Base-by-base conservation (phyloP, 2,113 vertebrate genomes). In the Passer domesticus region DNA sequence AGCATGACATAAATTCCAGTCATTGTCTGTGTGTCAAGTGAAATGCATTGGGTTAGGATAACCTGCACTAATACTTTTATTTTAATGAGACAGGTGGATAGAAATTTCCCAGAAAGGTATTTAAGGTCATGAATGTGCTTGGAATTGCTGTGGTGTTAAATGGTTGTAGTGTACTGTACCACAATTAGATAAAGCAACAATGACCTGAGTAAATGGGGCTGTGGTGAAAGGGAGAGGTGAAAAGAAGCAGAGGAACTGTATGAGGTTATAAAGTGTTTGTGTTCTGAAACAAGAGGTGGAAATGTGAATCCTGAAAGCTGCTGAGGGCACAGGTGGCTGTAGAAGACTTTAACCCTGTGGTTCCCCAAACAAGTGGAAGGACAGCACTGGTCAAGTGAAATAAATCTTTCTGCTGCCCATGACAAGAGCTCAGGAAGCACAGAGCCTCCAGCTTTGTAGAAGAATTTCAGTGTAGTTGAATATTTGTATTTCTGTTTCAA, bases 391-490 rank as follows among this genome's bases (percentile, higher is more conserved):
- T 6, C 44, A 17, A 30, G 43, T 9, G 55, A 24, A 17, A 13
- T 2, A 22, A 18, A 14, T 3, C 20, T 15, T n/a, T 19, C 22
- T 35, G 0, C 31, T 47, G 37, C 55, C 47, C 13, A 2, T 7
- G 24, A 5, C 16, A 20, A 2, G 6, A 28, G 12, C 13, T 58
- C 5, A 20, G 31, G 22, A 15, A 37, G 18, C 55, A 35, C 4
- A n/a, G 39, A 9, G 25, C 20, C 79, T 63, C 39, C 31, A 13
- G 35, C 50, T 55, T 31, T 67, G 64, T 4, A 3, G 22, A 2
- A 23, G 35, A 75, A 73, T 66, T 76, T 47, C 50, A 16, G 4
- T 56, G 19, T 43, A 0, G 68, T 31, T 87, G 23, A 24, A 59
- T 59, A 17, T 59, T 25, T 17, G 23, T 11, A 17, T 59, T 59